Evolutionary conservation across 2,797 vertebrate species (phyloP), one percentile per base, ranked within the genome.

Genomic region (Ambastaia sidthimunki): DNA sequence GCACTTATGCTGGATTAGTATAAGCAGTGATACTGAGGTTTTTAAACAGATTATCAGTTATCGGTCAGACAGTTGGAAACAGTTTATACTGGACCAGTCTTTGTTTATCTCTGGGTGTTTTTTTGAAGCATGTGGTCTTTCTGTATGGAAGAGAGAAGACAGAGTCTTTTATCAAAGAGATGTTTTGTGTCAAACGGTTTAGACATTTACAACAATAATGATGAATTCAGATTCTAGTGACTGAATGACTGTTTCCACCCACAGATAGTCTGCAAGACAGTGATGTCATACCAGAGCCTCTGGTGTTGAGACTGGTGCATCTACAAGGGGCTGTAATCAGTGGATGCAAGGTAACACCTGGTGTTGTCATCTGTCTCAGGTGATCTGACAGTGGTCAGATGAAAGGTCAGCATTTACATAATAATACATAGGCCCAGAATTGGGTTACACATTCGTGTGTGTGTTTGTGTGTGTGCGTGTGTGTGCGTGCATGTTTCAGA

Each of bases 281-380:
- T 0, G 88, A 90, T 25, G 75, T 75, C 71, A 91, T 98, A 85
- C 94, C 96, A 0, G 94, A 96, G n/a, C 4, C 23, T 0, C 91
- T 98, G 70, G 93, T 90, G n/a, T 86, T 96, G 34, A 89, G 93
- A 13, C 84, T 98, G 67, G 87, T 98, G 83, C 96, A 98, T 85
- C 95, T 99, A 72, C 96, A 96, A 0, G 95, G 97, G 0, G 95
- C 97, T 0, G 78, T 97, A 77, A 94, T 98, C 74, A 96, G 96
- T 0, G 98, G 96, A 81, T 93, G 94, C 83, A 97, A 97, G 96
- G 98, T 96, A 90, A 80, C 23, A 63, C 5, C 6, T 55, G 54
- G 13, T 50, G 31, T 34, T 34, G 3, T 28, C 25, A n/a, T 52
- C 12, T 69, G 13, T 4, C 48, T 37, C n/a, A 50, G 11, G 4